These are phyloP conservation scores for Myotis myotis DNA, from an alignment of 2,797 vertebrate species.

Conservation along the genomic window DNA sequence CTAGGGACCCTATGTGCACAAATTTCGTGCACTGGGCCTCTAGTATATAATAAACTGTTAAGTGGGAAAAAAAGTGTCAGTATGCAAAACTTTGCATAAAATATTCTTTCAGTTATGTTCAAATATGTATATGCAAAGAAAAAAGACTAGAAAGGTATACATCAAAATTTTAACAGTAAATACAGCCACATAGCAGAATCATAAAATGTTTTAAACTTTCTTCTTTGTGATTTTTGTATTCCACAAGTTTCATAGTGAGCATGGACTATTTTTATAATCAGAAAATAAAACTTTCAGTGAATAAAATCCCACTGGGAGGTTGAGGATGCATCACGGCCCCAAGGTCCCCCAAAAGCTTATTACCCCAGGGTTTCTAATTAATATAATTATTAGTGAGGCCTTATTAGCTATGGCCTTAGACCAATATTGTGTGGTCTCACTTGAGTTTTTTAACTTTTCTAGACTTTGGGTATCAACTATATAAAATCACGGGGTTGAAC, in stretches of 20 bases:
- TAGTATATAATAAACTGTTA: neutral
- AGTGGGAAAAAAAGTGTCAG: neutral
- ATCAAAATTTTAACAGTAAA: neutral
- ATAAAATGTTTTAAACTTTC: neutral
- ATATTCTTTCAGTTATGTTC: neutral
- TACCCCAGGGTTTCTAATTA: neutral
- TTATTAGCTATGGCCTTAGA: neutral
- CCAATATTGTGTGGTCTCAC: neutral
- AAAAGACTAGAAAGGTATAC: neutral
- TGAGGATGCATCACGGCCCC: neutral
- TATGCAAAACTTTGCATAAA: neutral
- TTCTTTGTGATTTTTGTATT: neutral
- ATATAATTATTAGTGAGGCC: neutral
- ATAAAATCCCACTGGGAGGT: neutral
- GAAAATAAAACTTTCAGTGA: constrained; percentile 4
- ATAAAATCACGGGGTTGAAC: neutral
- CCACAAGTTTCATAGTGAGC: neutral
- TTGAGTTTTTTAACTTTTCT: neutral
- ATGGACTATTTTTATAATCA: neutral
- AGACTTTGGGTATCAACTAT: neutral
- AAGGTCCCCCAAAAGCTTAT: neutral
- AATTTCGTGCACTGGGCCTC: no score
- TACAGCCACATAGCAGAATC: neutral
- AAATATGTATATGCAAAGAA: neutral
- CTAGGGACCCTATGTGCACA: no score